Evolutionary conservation across 2,113 vertebrate genomes (phyloP), one percentile per base, ranked within the genome.

Genomic region (Rynchops niger): DNA sequence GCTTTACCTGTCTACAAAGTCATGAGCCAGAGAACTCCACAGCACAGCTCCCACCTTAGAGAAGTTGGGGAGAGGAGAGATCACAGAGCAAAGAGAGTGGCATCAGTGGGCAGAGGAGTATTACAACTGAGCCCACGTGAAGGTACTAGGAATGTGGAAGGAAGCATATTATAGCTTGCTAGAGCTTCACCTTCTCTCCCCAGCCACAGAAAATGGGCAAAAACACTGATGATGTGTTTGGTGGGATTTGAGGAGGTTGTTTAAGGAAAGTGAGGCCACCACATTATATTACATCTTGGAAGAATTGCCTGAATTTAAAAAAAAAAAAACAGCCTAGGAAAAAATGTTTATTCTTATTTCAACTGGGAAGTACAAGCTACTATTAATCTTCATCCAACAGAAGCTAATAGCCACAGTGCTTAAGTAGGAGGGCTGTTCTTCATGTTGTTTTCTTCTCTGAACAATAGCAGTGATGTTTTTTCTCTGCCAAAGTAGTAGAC

Each of bases 381-480:
- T 79, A 43, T 67, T 84, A 80, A 61, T 80, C 66, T 67, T 86
- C 58, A 88, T 65, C 45, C 79, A 93, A 88, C 6, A 77, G 71
- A 86, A 80, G 26, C 15, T 50, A 63, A 85, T 30, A 93, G 67
- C 56, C 36, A 49, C 4, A 3, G 65, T 56, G 25, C 55, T 49
- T 77, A 58, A 90, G 58, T 3, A 59, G 49, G 12, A 21, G 4
- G 22, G 9, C 25, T 77, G 53, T 18, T 88, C n/a, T 58, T 69
- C 50, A 26, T 47, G 15, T 22, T 50, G 9, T 56, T 91, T 89
- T 80, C 34, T 77, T 30, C 62, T 74, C 63, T 42, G 34, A 90
- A 86, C 1, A 78, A 32, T 8, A 42, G 12, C 16, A 43, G 13
- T 9, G 12, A 5, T 90, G 5, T 38, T 92, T 74, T 89, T 89